These are phyloP conservation scores for Drosophila yakuba DNA, from an alignment of 1,140 invertebrate genomes.

Conservation along the genomic window DNA sequence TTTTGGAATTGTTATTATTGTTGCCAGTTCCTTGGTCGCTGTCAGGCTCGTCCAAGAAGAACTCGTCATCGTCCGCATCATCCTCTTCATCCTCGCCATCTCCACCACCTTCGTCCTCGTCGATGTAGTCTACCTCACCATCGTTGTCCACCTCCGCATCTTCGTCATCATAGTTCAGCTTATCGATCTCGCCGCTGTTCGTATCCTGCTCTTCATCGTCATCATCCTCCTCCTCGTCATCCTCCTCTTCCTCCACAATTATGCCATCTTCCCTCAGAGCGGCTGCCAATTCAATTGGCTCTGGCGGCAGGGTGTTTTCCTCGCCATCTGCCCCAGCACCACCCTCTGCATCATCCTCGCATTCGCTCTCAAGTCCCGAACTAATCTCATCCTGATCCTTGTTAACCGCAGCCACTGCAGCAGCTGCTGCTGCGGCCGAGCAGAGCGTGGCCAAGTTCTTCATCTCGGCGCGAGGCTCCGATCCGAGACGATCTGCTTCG, in stretches of 20 bases:
- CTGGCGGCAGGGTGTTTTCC: conserved; percentile 66
- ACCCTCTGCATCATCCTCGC: conserved; percentile 30
- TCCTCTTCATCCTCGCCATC: conserved; percentile 61
- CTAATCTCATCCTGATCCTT: conserved; percentile 45
- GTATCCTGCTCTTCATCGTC: conserved; percentile 53
- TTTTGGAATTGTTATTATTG: conserved; percentile 40
- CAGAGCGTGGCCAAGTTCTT: conserved; percentile 79
- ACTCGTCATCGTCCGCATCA: conserved; percentile 64
- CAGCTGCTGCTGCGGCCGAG: conserved; percentile 76
- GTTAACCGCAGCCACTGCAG: conserved; percentile 53
- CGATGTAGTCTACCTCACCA: conserved; percentile 68
- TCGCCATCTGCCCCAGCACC: conserved; percentile 47
- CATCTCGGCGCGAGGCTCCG: conserved; percentile 60
- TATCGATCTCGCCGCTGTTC: conserved; percentile 67
- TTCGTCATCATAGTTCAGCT: conserved; percentile 62
- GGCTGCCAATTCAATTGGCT: conserved; percentile 59
- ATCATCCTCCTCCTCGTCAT: conserved; percentile 62
- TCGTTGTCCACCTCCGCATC: conserved; percentile 56
- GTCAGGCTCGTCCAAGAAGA: conserved; percentile 58
- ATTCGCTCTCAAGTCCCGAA: conserved; percentile 59
- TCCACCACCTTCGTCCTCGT: conserved; percentile 60
- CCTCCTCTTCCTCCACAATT: conserved; percentile 69
- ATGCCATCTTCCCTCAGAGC: conserved; percentile 59
- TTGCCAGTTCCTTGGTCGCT: conserved; percentile 38
- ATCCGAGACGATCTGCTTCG: conserved; percentile 20